phyloP scores from a whole-genome alignment of 2,888 invertebrate species.

The Acanthosoma haemorrhoidale region DNA sequence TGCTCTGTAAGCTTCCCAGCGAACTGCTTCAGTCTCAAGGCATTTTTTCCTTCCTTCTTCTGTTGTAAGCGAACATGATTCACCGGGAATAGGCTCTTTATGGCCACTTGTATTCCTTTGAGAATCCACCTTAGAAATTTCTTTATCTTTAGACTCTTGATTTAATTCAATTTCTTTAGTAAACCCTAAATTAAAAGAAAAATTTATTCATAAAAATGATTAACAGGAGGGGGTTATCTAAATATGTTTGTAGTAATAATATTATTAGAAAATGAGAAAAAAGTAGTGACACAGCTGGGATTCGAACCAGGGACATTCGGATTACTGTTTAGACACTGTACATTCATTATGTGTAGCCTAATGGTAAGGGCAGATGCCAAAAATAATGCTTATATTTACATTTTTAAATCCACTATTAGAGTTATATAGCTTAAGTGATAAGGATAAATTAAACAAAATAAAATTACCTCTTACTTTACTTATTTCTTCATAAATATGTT shows the following conservation, averaged over 20 bases:
- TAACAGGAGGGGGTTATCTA: too few species aligned
- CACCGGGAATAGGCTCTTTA: constrained; percentile 31
- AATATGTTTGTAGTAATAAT: too few species aligned
- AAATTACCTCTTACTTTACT: constrained; percentile 22
- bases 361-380: too few species aligned
- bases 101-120: neutral
- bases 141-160: neutral
- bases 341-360: too few species aligned
- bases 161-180: neutral
- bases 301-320: too few species aligned
- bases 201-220: too few species aligned
- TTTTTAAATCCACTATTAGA: neutral
- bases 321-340: too few species aligned
- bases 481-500: constrained; percentile 31
- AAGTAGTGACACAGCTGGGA: too few species aligned
- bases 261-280: too few species aligned
- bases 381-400: too few species aligned
- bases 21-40: constrained; percentile 38
- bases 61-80: constrained; percentile 36
- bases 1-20: constrained; percentile 40
- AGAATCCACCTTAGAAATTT: neutral
- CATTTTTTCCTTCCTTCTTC: constrained; percentile 38
- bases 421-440: neutral
- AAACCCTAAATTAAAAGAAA: neutral
- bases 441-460: neutral